Evolutionary conservation across 2,113 vertebrate genomes (phyloP), one percentile per base, ranked within the genome.

Genomic region (Calyptomena viridis): DNA sequence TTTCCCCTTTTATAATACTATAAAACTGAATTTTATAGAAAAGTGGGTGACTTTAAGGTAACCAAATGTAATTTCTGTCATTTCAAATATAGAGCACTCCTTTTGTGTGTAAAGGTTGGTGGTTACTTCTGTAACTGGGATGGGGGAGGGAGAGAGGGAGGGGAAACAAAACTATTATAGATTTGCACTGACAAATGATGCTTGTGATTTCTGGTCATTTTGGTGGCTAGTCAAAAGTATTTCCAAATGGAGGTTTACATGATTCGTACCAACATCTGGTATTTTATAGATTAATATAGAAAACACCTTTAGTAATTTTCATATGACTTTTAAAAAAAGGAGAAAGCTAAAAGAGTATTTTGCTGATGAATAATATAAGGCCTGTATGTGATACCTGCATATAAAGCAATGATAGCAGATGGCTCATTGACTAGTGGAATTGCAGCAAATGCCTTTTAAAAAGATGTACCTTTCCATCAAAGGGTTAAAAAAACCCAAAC

Each of bases 101-200:
- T 98, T 98, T 98, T 98, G 68, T 98, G 98, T 87, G 71, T 96
- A 86, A 97, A 90, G 84, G 85, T 93, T 75, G 90, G 88, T 66
- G 40, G 88, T 85, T 98, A 91, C 97, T 98, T 98, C 97, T 97
- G 55, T 98, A 97, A 91, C 91, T 91, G 92, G 95, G 95, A 92
- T 52, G 40, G 66, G 72, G 67, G 63, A 37, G 53, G 62, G 53
- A 52, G 59, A 35, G 39, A 27, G 81, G 85, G 68, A 73, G 30
- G 89, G 74, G 86, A 94, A 94, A 97, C 95, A 96, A 96, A 96
- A 89, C 92, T 95, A 95, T 96, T 96, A 83, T 69, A 97, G 88
- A 97, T 98, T 98, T 98, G 98, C 98, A 98, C 98, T 98, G 97
- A 98, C 84, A 94, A 97, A 89, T 97, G 58, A 96, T 96, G 68